A percentile compares a stretch with the other conserved stretches of the same genome.
phyloP scores from a whole-genome alignment of 2,113 vertebrate species.

The Cathartes aura region DNA sequence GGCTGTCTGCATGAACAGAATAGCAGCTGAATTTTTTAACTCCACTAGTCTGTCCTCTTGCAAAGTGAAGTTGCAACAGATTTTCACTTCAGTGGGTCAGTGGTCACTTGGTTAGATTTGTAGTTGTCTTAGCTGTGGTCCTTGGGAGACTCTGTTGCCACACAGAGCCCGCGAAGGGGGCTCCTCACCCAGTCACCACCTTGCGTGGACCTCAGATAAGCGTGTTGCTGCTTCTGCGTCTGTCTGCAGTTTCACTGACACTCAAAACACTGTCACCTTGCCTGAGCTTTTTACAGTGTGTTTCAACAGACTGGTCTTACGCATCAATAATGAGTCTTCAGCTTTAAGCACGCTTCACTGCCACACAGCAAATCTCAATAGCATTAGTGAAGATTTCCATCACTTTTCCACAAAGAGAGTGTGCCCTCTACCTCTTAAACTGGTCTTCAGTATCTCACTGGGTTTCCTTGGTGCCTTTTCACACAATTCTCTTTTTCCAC shows the following conservation, averaged over 20 bases:
- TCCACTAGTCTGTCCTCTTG: neutral
- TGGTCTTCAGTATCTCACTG: neutral
- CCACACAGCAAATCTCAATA: neutral
- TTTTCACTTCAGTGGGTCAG: neutral
- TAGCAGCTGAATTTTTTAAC: neutral
- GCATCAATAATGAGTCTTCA: neutral
- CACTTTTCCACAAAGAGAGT: neutral
- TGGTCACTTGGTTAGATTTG: neutral
- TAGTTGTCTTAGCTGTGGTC: neutral
- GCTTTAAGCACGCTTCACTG: neutral
- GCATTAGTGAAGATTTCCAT: neutral
- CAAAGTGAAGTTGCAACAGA: neutral
- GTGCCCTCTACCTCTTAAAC: neutral
- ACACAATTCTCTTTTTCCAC: neutral
- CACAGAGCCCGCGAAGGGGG: neutral
- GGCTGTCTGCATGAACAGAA: neutral
- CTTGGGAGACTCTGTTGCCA: neutral
- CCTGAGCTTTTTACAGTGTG: neutral
- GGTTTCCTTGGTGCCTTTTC: neutral
- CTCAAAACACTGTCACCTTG: neutral
- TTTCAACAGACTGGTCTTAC: neutral
- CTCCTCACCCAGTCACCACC: neutral
- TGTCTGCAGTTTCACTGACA: neutral
- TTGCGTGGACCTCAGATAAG: neutral
- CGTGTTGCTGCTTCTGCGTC: rapidly evolving